A percentile compares a stretch with the other conserved stretches of the same genome.
Evolutionary conservation across 1,140 invertebrate species (phyloP).

Genomic region (Drosophila trapezifrons): DNA sequence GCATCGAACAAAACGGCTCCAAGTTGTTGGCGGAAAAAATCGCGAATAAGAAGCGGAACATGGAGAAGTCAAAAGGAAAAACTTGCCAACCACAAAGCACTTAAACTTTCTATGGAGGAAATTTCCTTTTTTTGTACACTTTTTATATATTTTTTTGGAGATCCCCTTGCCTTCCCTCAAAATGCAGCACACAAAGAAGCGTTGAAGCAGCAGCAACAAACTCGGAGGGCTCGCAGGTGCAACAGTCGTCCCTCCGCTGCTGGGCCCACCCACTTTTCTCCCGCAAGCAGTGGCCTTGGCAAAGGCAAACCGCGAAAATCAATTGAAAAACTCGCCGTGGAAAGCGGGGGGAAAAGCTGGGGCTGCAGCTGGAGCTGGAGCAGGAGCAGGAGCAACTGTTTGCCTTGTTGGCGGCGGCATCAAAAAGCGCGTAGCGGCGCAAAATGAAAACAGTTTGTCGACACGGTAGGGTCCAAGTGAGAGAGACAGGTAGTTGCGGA

Average conservation of each 20-base stretch:
- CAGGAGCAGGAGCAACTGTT: conserved; percentile 55
- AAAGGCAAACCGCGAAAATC: conserved; percentile 76
- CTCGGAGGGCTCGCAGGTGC: conserved; percentile 61
- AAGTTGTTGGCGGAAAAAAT: conserved; percentile 33
- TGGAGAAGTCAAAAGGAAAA: conserved; percentile 31
- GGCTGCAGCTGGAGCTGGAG: background rate
- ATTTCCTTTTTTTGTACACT: conserved; percentile 7
- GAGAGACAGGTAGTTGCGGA: conserved; percentile 2
- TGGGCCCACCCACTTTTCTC: background rate
- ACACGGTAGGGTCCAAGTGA: conserved; percentile 37
- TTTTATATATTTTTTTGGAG: conserved; percentile 19
- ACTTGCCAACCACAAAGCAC: conserved; percentile 70
- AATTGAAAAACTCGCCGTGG: conserved; percentile 71
- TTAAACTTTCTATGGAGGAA: conserved; percentile 75
- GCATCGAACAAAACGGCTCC: conserved; percentile 42
- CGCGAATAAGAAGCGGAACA: conserved; percentile 12
- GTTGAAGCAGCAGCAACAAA: conserved; percentile 73
- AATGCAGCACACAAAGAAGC: conserved; percentile 70
- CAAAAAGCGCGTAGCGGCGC: conserved; percentile 80
- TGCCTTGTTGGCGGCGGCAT: conserved; percentile 76
- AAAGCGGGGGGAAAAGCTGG: conserved; percentile 18
- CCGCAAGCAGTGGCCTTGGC: conserved; percentile 60
- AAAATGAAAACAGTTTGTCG: conserved; percentile 81
- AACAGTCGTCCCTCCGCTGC: conserved; percentile 30
- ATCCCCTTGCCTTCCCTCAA: conserved; percentile 1